Percentiles rank a stretch among this genome's conserved stretches.
These are phyloP conservation scores for Oncorhynchus keta DNA, from an alignment of 2,113 vertebrate species.

Conservation along the genomic window DNA sequence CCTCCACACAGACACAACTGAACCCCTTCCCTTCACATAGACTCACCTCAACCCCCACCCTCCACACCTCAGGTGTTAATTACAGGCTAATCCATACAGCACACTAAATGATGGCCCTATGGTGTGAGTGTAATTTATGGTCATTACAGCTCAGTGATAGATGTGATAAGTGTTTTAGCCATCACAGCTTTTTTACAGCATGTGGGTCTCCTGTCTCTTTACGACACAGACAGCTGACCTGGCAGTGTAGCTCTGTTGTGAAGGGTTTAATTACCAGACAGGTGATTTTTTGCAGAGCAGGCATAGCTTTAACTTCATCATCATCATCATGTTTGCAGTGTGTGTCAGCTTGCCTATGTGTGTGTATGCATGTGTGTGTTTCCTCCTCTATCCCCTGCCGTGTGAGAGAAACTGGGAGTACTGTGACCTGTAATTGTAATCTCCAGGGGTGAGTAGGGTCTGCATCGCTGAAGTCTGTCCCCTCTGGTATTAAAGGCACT, in stretches of 20 bases:
- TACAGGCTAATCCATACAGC: constrained; percentile 65
- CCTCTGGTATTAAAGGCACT: constrained; percentile 18
- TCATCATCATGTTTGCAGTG: background rate
- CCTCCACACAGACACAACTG: no score
- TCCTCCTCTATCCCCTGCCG: background rate
- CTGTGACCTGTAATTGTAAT: constrained; percentile 18
- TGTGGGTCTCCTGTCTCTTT: constrained; percentile 44
- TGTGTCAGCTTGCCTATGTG: background rate
- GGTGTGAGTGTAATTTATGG: constrained; percentile 25
- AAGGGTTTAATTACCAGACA: background rate
- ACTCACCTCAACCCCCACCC: no score
- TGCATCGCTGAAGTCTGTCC: background rate
- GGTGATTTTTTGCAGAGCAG: background rate
- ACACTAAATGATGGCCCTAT: constrained; percentile 47
- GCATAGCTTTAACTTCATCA: background rate
- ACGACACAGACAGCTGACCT: constrained; percentile 50
- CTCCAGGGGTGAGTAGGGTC: background rate
- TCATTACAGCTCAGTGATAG: constrained; percentile 59
- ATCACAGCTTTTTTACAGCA: constrained; percentile 61
- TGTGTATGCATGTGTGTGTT: background rate
- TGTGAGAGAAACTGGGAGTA: background rate
- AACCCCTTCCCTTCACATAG: no score
- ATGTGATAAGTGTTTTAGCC: constrained; percentile 59
- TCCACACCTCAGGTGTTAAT: constrained; percentile 55
- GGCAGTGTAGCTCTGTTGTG: constrained; percentile 14